phyloP scores from a whole-genome alignment of 2,797 vertebrate genomes.

The Acanthis flammea region DNA sequence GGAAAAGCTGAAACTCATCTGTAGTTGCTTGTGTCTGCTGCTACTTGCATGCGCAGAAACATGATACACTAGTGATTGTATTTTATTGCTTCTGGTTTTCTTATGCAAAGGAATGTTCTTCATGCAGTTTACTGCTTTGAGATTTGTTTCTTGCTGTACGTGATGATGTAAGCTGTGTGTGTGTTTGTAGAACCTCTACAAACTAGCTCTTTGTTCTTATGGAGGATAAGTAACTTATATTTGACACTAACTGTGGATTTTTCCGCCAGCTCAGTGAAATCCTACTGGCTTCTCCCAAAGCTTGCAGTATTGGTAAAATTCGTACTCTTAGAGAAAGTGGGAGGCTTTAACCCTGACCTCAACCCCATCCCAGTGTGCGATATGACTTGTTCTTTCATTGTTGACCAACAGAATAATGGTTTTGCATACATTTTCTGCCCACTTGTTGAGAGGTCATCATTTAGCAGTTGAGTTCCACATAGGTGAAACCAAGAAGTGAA shows the following conservation, averaged over 20 bases:
- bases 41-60: neutral
- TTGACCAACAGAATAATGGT: neutral
- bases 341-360: neutral
- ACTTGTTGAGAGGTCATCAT: rapidly evolving
- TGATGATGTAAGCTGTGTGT: neutral
- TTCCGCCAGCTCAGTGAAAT: neutral
- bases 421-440: neutral
- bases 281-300: neutral
- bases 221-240: neutral
- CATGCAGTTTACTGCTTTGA: neutral
- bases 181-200: neutral
- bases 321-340: neutral
- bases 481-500: neutral
- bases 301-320: neutral
- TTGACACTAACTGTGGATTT: neutral
- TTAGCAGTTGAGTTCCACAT: neutral
- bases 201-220: neutral
- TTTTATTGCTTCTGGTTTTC: neutral
- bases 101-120: neutral
- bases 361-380: rapidly evolving
- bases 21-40: neutral
- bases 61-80: neutral
- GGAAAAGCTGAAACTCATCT: neutral
- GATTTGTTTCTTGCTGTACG: neutral
- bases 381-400: neutral